Conservation (phyloP, 2,797 vertebrate genomes). For the Pygocentrus nattereri region DNA sequence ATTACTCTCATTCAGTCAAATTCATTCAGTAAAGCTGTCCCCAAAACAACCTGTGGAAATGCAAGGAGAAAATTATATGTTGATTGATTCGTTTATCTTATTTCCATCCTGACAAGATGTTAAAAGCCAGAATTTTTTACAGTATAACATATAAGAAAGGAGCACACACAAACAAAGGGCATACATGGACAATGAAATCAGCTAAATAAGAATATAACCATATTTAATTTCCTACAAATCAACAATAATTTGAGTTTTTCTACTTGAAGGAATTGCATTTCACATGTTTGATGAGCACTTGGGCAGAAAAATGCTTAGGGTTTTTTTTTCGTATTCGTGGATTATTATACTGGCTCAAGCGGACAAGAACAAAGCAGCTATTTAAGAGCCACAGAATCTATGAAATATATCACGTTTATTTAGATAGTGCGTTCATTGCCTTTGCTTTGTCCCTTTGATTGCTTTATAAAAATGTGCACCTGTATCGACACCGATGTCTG, state of each 20-base stretch:
- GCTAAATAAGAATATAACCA: not conserved
- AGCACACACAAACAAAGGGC: not conserved
- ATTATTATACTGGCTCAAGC: not conserved
- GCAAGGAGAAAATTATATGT: not conserved
- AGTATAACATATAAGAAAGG: not conserved
- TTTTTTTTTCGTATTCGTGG: not conserved
- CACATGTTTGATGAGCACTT: not conserved
- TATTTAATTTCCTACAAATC: not conserved
- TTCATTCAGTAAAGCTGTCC: conserved; percentile 37
- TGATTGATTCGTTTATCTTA: not conserved
- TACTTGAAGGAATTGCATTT: not conserved
- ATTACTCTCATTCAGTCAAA: conserved; percentile 17
- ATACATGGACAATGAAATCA: not conserved
- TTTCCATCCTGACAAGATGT: not conserved
- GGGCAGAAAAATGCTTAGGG: too few relatives aligned
- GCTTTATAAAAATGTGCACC: conserved; percentile 2
- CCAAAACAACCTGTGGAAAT: conserved; percentile 50
- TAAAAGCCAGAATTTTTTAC: not conserved
- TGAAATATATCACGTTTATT: not conserved
- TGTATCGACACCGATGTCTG: not conserved
- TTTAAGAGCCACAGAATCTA: not conserved
- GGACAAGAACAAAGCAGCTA: not conserved
- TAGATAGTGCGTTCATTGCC: not conserved
- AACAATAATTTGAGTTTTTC: not conserved
- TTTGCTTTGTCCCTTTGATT: conserved; percentile 4